These are phyloP conservation scores for Agrotis segetum DNA, from an alignment of 2,888 invertebrate genomes.

Conservation along the genomic window DNA sequence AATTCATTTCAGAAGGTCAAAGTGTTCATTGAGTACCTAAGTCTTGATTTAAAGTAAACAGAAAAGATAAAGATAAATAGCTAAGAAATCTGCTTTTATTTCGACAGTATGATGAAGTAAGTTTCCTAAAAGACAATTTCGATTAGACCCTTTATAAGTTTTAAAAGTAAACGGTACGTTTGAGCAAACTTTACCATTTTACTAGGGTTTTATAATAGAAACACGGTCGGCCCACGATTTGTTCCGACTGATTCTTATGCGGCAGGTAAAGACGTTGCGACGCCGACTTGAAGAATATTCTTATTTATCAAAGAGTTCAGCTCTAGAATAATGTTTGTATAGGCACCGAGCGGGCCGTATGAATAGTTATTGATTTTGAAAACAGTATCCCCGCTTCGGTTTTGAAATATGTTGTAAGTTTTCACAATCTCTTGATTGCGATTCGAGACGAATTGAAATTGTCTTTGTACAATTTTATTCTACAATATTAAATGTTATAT, in stretches of 20 bases:
- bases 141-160: slow-evolving; percentile 40
- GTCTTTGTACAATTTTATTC: too few species aligned
- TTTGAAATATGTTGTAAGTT: slow-evolving; percentile 44
- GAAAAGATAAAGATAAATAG: neutral
- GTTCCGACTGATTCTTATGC: slow-evolving; percentile 66
- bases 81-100: slow-evolving; percentile 22
- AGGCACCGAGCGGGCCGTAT: slow-evolving; percentile 69
- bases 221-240: slow-evolving; percentile 55
- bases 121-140: slow-evolving; percentile 45
- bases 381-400: slow-evolving; percentile 60
- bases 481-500: neutral
- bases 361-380: slow-evolving; percentile 76
- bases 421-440: slow-evolving; percentile 48
- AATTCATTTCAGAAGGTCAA: neutral
- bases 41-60: slow-evolving; percentile 1
- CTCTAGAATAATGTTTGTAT: slow-evolving; percentile 73
- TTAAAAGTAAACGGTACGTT: slow-evolving; percentile 56
- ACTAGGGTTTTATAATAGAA: slow-evolving; percentile 63
- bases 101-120: slow-evolving; percentile 39
- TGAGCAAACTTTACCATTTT: slow-evolving; percentile 53
- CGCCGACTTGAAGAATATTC: slow-evolving; percentile 74
- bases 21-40: neutral
- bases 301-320: slow-evolving; percentile 77
- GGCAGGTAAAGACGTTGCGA: slow-evolving; percentile 66
- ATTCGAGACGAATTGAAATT: slow-evolving; percentile 24